Conservation (phyloP, 2,797 vertebrate genomes). For the Acipenser transmontanus region DNA sequence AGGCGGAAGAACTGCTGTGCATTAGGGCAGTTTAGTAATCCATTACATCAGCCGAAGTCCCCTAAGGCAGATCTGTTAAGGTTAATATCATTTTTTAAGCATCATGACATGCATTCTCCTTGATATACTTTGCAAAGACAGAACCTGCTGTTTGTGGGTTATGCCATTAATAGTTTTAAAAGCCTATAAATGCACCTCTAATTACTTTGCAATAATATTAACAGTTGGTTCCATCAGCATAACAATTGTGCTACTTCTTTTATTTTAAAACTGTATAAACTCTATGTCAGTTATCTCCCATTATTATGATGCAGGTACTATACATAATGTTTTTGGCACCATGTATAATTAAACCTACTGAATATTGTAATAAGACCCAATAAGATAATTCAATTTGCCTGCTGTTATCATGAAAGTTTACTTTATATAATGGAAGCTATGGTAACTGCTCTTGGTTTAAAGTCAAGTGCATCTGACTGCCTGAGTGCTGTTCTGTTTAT, state of each 20-base stretch:
- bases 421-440: no score
- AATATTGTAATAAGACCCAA: conserved; percentile 64
- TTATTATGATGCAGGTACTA: conserved; percentile 60
- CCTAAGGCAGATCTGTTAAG: conserved; percentile 44
- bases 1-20: conserved; percentile 40
- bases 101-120: conserved; percentile 33
- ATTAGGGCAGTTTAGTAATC: conserved; percentile 62
- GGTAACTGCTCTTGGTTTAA: no score
- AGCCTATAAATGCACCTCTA: conserved; percentile 44
- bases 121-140: conserved; percentile 32
- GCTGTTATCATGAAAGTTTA: no score
- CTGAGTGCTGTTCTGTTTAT: no score
- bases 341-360: conserved; percentile 60
- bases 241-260: conserved; percentile 54
- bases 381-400: conserved; percentile 39
- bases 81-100: conserved; percentile 49
- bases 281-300: conserved; percentile 47
- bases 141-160: conserved; percentile 35
- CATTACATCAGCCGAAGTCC: conserved; percentile 56
- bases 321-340: conserved; percentile 60
- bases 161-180: conserved; percentile 57
- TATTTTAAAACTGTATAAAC: conserved; percentile 40
- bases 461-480: no score
- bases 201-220: conserved; percentile 60
- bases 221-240: conserved; percentile 23